A percentile compares a stretch with the other conserved stretches of the same genome.
These are phyloP conservation scores for Furcifer pardalis DNA, from an alignment of 2,797 vertebrate species.

Conservation along the genomic window DNA sequence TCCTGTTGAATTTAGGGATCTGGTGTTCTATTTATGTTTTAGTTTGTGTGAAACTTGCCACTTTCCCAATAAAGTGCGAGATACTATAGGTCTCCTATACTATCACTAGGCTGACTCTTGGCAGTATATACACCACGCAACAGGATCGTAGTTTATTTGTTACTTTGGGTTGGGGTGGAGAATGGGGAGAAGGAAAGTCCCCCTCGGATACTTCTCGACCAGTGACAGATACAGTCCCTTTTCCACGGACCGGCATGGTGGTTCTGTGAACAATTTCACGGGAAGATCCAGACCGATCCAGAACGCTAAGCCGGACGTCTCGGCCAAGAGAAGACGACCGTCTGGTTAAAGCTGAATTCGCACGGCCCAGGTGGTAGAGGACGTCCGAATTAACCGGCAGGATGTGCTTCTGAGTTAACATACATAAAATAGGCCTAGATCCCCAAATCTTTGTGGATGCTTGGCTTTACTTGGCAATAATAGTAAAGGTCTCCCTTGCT, in stretches of 20 bases:
- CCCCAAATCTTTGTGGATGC: neutral
- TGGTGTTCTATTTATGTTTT: too few species aligned
- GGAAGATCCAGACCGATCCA: neutral
- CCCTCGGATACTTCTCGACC: neutral
- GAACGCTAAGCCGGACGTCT: neutral
- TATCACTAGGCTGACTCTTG: neutral
- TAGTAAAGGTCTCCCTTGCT: too few species aligned
- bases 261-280: neutral
- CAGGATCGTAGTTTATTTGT: neutral
- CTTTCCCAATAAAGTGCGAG: constrained; percentile 8
- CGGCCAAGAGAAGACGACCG: neutral
- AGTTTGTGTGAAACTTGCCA: constrained; percentile 10
- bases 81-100: neutral
- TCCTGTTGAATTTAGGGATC: neutral
- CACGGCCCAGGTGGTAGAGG: neutral
- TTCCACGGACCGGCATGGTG: too few species aligned
- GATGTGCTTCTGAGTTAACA: neutral
- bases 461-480: neutral
- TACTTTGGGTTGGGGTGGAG: neutral
- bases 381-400: too few species aligned
- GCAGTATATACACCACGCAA: neutral
- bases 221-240: neutral
- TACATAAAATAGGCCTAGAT: neutral
- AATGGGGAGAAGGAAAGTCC: neutral
- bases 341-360: neutral